These are phyloP conservation scores for Perdita meconis DNA, from an alignment of 2,888 invertebrate species.

Conservation along the genomic window DNA sequence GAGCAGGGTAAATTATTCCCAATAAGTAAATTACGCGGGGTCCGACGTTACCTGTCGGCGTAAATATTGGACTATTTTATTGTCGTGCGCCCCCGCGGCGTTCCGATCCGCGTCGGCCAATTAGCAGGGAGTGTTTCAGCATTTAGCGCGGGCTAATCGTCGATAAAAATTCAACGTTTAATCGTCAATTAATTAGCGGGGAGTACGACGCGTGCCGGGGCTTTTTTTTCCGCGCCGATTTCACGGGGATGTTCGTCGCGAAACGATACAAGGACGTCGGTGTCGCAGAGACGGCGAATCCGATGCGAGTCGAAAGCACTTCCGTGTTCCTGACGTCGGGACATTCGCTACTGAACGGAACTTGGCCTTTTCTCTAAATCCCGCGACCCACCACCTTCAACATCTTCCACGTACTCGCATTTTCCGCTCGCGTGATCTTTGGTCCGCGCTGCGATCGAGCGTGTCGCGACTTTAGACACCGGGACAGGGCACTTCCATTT, in stretches of 20 bases:
- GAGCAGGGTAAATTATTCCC: conserved; percentile 4
- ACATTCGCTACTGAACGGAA: not conserved
- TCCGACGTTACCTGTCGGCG: conserved; percentile 15
- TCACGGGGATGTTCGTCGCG: not conserved
- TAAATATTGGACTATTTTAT: conserved; percentile 24
- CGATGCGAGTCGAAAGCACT: conserved; percentile 26
- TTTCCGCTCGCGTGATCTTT: conserved; percentile 1
- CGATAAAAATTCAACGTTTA: conserved; percentile 26
- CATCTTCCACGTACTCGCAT: not conserved
- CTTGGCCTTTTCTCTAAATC: conserved; percentile 15
- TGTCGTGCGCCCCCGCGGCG: conserved; percentile 8
- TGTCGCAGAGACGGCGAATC: conserved; percentile 7
- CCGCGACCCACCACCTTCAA: not conserved
- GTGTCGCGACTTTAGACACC: not conserved
- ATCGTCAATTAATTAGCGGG: conserved; percentile 23
- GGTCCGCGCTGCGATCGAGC: not conserved
- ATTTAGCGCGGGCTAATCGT: conserved; percentile 14
- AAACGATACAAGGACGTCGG: not conserved
- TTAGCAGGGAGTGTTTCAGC: conserved; percentile 21
- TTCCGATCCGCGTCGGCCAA: conserved; percentile 15
- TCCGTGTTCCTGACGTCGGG: conserved; percentile 16
- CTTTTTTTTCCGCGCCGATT: not conserved
- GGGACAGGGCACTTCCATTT: no score
- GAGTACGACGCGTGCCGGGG: not conserved
- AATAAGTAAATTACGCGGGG: conserved; percentile 16